Evolutionary conservation across 2,113 vertebrate genomes (phyloP).

Genomic region (Gallinago jamesoni): DNA sequence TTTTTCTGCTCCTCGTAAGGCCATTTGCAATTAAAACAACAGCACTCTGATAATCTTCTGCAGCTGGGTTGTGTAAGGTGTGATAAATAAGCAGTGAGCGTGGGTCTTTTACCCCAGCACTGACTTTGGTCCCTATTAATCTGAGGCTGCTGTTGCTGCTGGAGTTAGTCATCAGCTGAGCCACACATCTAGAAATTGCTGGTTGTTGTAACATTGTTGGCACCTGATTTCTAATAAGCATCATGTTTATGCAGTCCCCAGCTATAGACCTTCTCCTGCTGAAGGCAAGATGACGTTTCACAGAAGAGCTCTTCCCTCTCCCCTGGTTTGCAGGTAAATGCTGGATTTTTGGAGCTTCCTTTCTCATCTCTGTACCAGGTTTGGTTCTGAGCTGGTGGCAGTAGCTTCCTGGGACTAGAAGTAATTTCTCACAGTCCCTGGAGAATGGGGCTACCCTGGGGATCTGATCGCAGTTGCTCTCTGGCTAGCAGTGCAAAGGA

Average conservation of each 20-base stretch:
- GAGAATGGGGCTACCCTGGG: not conserved
- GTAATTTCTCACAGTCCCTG: not conserved
- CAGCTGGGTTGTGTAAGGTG: not conserved
- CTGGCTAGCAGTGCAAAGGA: not conserved
- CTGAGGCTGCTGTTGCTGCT: not conserved
- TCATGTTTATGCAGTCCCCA: accelerated
- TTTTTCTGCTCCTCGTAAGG: not conserved
- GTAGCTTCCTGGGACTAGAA: not conserved
- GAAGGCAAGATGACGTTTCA: not conserved
- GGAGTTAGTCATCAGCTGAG: not conserved
- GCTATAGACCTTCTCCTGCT: not conserved
- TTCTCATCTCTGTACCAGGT: not conserved
- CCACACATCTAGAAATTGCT: not conserved
- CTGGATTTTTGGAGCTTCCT: not conserved
- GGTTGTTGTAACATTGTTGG: not conserved
- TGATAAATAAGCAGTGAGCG: not conserved
- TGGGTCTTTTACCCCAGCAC: not conserved
- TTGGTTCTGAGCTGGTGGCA: not conserved
- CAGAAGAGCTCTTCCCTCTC: not conserved
- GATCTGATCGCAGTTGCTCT: not conserved
- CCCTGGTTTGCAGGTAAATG: not conserved
- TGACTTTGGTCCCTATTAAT: not conserved
- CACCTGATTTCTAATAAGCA: not conserved
- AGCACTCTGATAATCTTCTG: not conserved
- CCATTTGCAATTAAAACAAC: not conserved